Conservation (phyloP, 2,797 vertebrate genomes). For the Loris lydekkerianus region DNA sequence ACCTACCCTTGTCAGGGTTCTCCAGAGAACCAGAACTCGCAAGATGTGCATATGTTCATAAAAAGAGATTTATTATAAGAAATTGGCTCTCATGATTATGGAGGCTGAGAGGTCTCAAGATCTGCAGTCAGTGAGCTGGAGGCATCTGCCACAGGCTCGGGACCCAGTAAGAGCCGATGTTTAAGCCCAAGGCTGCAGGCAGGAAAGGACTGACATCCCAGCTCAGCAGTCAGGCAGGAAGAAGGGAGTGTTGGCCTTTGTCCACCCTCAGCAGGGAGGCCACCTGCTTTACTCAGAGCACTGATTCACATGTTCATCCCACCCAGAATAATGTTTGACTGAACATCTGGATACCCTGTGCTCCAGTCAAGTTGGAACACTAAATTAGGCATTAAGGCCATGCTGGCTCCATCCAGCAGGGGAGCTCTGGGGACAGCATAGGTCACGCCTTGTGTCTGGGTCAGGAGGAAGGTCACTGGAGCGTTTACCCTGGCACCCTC, state of each 20-base stretch:
- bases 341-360: background rate
- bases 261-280: background rate
- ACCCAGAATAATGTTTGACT: background rate
- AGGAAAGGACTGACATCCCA: background rate
- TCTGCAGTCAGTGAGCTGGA: background rate
- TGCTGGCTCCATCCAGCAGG: background rate
- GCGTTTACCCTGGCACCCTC: background rate
- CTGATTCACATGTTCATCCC: accelerated
- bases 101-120: background rate
- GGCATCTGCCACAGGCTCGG: background rate
- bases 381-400: background rate
- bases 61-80: background rate
- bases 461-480: background rate
- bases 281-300: background rate
- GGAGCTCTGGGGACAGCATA: background rate
- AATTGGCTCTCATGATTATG: accelerated
- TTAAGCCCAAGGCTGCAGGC: background rate
- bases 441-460: background rate
- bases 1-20: background rate
- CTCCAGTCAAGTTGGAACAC: background rate
- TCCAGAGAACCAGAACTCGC: background rate
- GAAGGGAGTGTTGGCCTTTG: background rate
- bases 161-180: background rate
- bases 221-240: background rate
- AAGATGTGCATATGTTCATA: background rate